phyloP scores from a whole-genome alignment of 2,797 vertebrate species.

The Chrysocyon brachyurus region DNA sequence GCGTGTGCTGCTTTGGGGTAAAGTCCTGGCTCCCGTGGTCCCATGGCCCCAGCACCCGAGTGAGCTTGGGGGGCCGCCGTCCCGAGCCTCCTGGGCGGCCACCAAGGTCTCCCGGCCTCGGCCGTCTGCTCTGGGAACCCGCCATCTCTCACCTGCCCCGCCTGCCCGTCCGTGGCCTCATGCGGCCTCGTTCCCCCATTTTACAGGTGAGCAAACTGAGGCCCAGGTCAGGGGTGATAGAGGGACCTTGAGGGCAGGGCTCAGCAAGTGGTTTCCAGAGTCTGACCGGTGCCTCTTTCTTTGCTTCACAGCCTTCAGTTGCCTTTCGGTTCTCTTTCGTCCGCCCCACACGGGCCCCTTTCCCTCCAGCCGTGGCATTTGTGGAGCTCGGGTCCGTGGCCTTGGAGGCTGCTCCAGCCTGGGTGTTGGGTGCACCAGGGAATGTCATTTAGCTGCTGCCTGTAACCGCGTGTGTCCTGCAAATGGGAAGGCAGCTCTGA shows the following conservation, averaged over 20 bases:
- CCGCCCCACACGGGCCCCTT: accelerated
- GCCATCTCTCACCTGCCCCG: not conserved
- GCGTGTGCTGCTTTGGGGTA: too few species aligned
- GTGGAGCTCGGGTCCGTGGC: too few species aligned
- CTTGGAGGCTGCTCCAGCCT: not conserved
- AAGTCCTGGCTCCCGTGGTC: not conserved
- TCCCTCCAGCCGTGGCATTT: not conserved
- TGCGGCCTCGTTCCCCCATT: too few species aligned
- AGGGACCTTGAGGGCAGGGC: not conserved
- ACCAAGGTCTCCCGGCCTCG: not conserved
- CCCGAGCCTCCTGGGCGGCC: not conserved
- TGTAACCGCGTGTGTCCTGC: not conserved
- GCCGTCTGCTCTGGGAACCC: too few species aligned
- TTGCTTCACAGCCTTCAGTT: not conserved
- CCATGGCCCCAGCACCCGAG: accelerated
- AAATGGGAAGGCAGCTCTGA: not conserved
- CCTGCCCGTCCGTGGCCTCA: not conserved
- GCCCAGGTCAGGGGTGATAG: not conserved
- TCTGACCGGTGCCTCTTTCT: not conserved
- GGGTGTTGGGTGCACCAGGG: too few species aligned
- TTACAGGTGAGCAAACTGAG: not conserved
- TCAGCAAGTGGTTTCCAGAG: not conserved
- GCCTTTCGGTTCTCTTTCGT: not conserved
- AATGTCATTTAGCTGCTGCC: not conserved
- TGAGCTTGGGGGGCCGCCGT: not conserved